Evolutionary conservation across 1,140 invertebrate species (phyloP), one percentile per base, ranked within the genome.

Genomic region (Lasioglossum baleicum): DNA sequence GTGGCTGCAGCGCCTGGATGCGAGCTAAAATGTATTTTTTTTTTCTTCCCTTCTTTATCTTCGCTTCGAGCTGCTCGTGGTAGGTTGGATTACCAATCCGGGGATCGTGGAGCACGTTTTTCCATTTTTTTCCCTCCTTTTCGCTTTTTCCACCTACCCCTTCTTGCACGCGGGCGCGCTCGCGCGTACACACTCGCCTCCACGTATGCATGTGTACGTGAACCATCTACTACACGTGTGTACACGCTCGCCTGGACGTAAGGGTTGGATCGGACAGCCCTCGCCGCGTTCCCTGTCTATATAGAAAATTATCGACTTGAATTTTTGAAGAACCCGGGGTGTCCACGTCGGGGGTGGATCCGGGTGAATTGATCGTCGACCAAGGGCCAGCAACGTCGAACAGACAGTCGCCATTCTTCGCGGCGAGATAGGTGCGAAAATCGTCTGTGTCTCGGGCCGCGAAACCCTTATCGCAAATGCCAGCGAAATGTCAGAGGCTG

Each of bases 21-120:
- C 85, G 84, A 87, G 85, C 84, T 87, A 87, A 87, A 87, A 87
- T 87, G 85, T 87, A 84, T 86, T 87, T 86, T 87, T 85, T 85
- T 78, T 75, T 76, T 82, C 31, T 53, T 79, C 65, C 65, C 72
- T 81, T 86, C 81, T 88, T 83, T 88, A 83, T 88, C 83, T 84
- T 88, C 77, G 80, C 83, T 85, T 81, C 81, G 84, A 87, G 84
- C 84, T 78, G 80, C 72, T 77, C 84, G 85, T 72, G 82, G 84
- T 87, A 82, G 85, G 85, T 86, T 87, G 85, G 85, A 87, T 87
- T 87, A 87, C 84, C 84, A 86, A 87, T 87, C 84, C 85, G 48
- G 77, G 82, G 81, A 71, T 86, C 85, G 74, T 81, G 74, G 75
- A 65, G 75, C 80, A 68, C 77, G 72, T 69, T 74, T 83, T 87